Conservation (phyloP, 1,140 invertebrate species). For the Sycophila sp. region DNA sequence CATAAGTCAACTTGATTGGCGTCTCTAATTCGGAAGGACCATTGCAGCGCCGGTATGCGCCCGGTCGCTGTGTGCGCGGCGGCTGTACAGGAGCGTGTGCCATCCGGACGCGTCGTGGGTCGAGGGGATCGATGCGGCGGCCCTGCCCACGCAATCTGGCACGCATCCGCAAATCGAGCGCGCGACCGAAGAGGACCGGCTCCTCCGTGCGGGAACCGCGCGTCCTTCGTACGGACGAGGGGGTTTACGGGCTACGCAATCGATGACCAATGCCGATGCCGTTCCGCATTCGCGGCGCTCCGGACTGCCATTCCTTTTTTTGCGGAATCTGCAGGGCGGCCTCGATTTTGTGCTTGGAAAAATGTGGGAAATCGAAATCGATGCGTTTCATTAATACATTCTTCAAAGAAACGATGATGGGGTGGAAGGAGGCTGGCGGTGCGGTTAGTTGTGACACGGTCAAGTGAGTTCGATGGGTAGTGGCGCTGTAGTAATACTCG, state of each 20-base stretch:
- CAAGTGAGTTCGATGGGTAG: no score
- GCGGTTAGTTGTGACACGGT: no score
- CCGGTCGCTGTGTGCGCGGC: background rate
- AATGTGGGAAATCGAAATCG: no score
- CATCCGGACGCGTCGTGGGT: slow-evolving; percentile 1
- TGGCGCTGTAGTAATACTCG: no score
- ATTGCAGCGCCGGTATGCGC: slow-evolving; percentile 10
- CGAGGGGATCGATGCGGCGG: slow-evolving; percentile 5
- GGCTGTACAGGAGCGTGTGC: slow-evolving; percentile 20
- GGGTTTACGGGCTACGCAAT: background rate
- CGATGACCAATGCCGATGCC: background rate
- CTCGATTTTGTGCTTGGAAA: no score
- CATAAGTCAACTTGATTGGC: slow-evolving; percentile 42
- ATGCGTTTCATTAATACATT: no score
- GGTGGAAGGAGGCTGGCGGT: no score
- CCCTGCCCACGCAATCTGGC: background rate
- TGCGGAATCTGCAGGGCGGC: background rate
- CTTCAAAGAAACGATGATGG: no score
- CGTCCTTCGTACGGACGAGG: no score
- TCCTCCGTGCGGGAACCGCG: background rate
- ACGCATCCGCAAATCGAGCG: background rate
- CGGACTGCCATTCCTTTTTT: background rate
- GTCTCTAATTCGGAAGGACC: slow-evolving; percentile 40
- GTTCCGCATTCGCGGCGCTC: background rate
- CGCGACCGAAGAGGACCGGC: background rate